phyloP scores from a whole-genome alignment of 2,888 invertebrate genomes.

The Synanthedon andrenaeformis region DNA sequence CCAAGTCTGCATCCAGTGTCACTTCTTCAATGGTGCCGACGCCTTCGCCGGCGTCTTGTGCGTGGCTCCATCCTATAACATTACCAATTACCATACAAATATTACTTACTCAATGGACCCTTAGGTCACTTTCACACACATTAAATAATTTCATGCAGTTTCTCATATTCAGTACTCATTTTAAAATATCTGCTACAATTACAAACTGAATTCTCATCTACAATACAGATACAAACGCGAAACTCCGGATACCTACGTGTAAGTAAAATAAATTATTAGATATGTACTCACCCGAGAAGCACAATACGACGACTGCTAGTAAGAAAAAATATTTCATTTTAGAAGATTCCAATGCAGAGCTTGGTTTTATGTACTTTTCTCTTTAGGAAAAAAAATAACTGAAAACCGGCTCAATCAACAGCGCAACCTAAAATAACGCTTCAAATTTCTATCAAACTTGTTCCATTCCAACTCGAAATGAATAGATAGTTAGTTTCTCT shows the following conservation, averaged over 20 bases:
- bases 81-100: neutral
- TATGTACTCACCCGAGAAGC: slow-evolving; percentile 53
- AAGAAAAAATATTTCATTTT: slow-evolving; percentile 53
- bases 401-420: neutral
- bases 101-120: neutral
- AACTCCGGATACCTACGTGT: too few species aligned
- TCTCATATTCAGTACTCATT: too few species aligned
- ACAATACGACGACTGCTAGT: slow-evolving; percentile 41
- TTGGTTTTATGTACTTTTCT: neutral
- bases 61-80: slow-evolving; percentile 51
- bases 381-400: neutral
- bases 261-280: too few species aligned
- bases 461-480: neutral
- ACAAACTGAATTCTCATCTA: neutral
- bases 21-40: slow-evolving; percentile 59
- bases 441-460: too few species aligned
- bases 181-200: too few species aligned
- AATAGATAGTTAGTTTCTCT: neutral
- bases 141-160: neutral
- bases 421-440: neutral
- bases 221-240: neutral
- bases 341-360: slow-evolving; percentile 4
- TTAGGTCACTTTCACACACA: neutral
- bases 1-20: slow-evolving; percentile 82
- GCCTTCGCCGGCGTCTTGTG: slow-evolving; percentile 51